A percentile compares a stretch with the other conserved stretches of the same genome.
Conservation (phyloP, 2,797 vertebrate genomes). For the Sphaeramia orbicularis region DNA sequence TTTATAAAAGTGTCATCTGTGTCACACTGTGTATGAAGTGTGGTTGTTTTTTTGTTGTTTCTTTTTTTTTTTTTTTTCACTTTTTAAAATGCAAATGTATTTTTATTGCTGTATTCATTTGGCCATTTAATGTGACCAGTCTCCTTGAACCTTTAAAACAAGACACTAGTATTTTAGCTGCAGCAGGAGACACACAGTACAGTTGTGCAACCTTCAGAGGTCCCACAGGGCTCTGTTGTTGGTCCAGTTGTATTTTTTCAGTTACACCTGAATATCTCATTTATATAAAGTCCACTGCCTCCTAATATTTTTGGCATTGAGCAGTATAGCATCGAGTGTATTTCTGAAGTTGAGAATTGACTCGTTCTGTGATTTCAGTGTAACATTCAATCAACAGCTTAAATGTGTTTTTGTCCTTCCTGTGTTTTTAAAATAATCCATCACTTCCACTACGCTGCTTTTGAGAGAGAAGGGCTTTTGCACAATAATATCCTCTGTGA, state of each 20-base stretch:
- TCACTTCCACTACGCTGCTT: slow-evolving; percentile 17
- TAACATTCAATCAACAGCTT: slow-evolving; percentile 1
- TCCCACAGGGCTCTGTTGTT: slow-evolving; percentile 30
- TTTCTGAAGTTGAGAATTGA: neutral
- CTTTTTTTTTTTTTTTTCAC: neutral
- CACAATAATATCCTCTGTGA: slow-evolving; percentile 38
- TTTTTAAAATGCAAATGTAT: slow-evolving; percentile 13
- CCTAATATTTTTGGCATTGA: neutral
- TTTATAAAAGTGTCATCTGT: neutral
- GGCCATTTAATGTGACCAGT: no score
- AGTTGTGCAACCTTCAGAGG: slow-evolving; percentile 9
- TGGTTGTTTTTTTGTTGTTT: no score
- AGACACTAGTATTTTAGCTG: slow-evolving; percentile 1
- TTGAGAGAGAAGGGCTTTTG: slow-evolving; percentile 19
- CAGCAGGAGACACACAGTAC: slow-evolving; percentile 5
- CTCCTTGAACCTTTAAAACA: neutral
- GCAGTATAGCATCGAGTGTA: neutral
- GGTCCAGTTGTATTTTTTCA: neutral
- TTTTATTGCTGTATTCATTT: slow-evolving; percentile 2
- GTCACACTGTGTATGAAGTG: neutral
- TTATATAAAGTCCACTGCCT: neutral
- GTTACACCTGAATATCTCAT: neutral
- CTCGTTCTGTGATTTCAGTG: slow-evolving; percentile 18
- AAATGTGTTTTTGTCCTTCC: neutral
- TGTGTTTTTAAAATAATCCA: slow-evolving; percentile 2